phyloP scores from a whole-genome alignment of 2,888 invertebrate genomes.

The Galerucella nymphaeae region DNA sequence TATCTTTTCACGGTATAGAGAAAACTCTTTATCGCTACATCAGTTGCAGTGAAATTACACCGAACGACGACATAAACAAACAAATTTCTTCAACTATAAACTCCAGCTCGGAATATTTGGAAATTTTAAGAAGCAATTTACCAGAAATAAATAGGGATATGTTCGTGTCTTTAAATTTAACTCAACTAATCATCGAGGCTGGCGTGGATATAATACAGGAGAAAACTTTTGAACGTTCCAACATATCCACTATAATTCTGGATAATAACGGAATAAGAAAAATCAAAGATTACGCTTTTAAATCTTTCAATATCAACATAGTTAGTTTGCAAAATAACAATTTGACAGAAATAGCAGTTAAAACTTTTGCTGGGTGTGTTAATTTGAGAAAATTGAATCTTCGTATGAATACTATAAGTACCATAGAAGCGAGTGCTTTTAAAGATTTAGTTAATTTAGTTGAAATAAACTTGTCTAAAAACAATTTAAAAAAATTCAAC shows the following conservation, averaged over 20 bases:
- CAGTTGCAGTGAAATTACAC: slow-evolving; percentile 34
- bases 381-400: slow-evolving; percentile 36
- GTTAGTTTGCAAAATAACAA: slow-evolving; percentile 37
- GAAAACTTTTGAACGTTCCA: slow-evolving; percentile 32
- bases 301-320: slow-evolving; percentile 29
- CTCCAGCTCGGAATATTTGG: slow-evolving; percentile 17
- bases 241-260: slow-evolving; percentile 31
- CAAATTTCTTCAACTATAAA: slow-evolving; percentile 28
- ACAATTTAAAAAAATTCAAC: slow-evolving; percentile 21
- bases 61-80: slow-evolving; percentile 14
- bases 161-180: slow-evolving; percentile 31
- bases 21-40: slow-evolving; percentile 30
- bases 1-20: slow-evolving; percentile 25
- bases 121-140: slow-evolving; percentile 30
- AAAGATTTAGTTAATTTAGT: slow-evolving; percentile 29
- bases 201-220: slow-evolving; percentile 34
- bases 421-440: slow-evolving; percentile 34
- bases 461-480: slow-evolving; percentile 35
- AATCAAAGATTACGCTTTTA: slow-evolving; percentile 36
- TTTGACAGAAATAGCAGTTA: slow-evolving; percentile 18
- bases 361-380: slow-evolving; percentile 25
- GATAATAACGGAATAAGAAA: slow-evolving; percentile 33
- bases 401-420: slow-evolving; percentile 32
- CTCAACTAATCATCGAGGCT: slow-evolving; percentile 25
- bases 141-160: slow-evolving; percentile 35